These are phyloP conservation scores for Drosophila colorata DNA, from an alignment of 2,888 invertebrate genomes.

Conservation along the genomic window DNA sequence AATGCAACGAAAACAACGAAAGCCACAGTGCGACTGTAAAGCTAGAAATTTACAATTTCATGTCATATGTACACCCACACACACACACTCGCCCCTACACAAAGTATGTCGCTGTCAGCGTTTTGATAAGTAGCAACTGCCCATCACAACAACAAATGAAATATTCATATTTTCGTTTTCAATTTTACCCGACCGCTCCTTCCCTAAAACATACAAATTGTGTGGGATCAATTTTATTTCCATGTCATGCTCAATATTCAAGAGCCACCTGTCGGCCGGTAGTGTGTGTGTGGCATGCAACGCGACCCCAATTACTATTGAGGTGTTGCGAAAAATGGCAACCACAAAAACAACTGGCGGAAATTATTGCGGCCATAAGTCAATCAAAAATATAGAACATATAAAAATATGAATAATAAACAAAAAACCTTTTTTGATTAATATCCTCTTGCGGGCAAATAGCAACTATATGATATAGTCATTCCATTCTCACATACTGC, in stretches of 20 bases:
- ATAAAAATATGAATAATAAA: background rate
- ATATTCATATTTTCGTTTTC: constrained; percentile 68
- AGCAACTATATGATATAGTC: too few species aligned
- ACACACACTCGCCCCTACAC: constrained; percentile 9
- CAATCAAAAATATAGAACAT: constrained; percentile 36
- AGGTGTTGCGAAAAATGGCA: constrained; percentile 37
- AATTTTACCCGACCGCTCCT: constrained; percentile 17
- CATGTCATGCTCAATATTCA: constrained; percentile 20
- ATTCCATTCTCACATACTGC: too few species aligned
- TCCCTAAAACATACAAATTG: constrained; percentile 8
- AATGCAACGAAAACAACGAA: constrained; percentile 17
- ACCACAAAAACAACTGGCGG: constrained; percentile 36
- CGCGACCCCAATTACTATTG: constrained; percentile 16
- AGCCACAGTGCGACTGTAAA: constrained; percentile 16
- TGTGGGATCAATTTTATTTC: background rate
- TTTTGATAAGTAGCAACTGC: constrained; percentile 50
- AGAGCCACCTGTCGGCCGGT: constrained; percentile 41
- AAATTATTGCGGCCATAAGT: constrained; percentile 47
- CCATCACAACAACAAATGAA: constrained; percentile 44
- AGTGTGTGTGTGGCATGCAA: constrained; percentile 13
- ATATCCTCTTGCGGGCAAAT: too few species aligned
- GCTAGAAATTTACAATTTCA: constrained; percentile 71
- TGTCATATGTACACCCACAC: constrained; percentile 45
- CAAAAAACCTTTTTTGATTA: background rate
- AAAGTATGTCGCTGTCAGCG: constrained; percentile 49